A percentile compares a stretch with the other conserved stretches of the same genome.
phyloP scores from a whole-genome alignment of 1,140 invertebrate species.

The Pseudomyrmex dendroicus region DNA sequence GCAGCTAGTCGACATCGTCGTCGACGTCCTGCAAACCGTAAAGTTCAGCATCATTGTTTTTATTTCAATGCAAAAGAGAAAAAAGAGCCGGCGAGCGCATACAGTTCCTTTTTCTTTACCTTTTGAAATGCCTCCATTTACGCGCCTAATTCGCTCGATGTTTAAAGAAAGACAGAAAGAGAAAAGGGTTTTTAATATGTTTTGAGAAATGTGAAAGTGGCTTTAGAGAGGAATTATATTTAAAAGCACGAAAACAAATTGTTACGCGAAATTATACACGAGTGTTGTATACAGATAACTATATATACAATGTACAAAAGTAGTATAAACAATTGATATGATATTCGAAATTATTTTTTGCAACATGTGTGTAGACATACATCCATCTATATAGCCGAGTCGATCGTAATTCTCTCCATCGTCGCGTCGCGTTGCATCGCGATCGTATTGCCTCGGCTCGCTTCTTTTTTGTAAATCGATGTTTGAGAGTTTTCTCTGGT shows the following conservation, averaged over 20 bases:
- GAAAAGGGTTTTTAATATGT: no score
- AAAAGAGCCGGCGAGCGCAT: neutral
- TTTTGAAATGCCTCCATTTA: neutral
- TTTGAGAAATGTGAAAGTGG: no score
- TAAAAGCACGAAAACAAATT: no score
- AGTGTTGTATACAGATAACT: no score
- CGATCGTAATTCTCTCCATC: neutral
- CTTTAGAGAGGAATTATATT: no score
- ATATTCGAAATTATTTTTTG: no score
- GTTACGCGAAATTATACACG: no score
- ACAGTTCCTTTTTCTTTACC: slow-evolving; percentile 50
- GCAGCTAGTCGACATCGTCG: slow-evolving; percentile 45
- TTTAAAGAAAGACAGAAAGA: no score
- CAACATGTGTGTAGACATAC: neutral
- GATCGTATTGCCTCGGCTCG: slow-evolving; percentile 39
- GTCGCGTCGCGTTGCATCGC: slow-evolving; percentile 26
- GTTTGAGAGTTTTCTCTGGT: slow-evolving; percentile 38
- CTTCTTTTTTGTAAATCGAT: slow-evolving; percentile 41
- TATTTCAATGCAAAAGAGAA: neutral
- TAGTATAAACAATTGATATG: no score
- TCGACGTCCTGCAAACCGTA: slow-evolving; percentile 48
- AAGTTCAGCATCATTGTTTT: slow-evolving; percentile 45
- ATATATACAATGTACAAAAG: no score
- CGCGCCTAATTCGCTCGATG: neutral
- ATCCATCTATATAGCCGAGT: slow-evolving; percentile 1